Conservation (phyloP, 2,888 invertebrate genomes). For the Slavum lentiscoides region DNA sequence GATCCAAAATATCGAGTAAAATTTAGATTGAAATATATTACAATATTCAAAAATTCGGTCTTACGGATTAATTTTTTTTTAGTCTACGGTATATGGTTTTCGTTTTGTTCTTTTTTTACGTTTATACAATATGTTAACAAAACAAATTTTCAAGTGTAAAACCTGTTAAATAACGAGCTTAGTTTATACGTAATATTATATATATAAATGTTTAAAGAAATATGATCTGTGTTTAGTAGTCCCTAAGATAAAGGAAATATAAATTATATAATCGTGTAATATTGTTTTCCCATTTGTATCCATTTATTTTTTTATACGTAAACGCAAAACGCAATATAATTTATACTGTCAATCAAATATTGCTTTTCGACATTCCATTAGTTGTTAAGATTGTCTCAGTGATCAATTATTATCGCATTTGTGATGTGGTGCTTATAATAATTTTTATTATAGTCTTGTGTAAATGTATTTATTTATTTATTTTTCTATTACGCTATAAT, state of each 20-base stretch:
- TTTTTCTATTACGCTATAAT: background rate
- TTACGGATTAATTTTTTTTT: conserved; percentile 5
- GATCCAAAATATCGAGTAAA: too few species aligned
- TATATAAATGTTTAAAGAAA: background rate
- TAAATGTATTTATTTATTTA: background rate
- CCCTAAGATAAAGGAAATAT: background rate
- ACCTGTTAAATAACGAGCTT: conserved; percentile 30
- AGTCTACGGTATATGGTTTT: background rate
- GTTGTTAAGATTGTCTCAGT: background rate
- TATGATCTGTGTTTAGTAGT: background rate
- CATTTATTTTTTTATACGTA: conserved; percentile 18
- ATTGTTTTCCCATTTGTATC: background rate
- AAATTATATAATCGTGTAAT: background rate
- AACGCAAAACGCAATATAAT: background rate
- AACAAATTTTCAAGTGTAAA: background rate
- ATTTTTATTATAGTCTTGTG: conserved; percentile 9
- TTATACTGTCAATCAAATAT: background rate
- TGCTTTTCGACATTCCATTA: conserved; percentile 30
- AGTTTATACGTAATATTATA: background rate
- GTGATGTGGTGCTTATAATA: conserved; percentile 30
- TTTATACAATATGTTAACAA: conserved; percentile 23
- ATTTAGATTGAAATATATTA: too few species aligned
- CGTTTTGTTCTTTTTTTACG: conserved; percentile 13
- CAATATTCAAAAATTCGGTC: background rate
- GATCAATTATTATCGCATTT: conserved; percentile 16